Evolutionary conservation across 2,888 invertebrate species (phyloP).

Genomic region (Oligia strigilis): DNA sequence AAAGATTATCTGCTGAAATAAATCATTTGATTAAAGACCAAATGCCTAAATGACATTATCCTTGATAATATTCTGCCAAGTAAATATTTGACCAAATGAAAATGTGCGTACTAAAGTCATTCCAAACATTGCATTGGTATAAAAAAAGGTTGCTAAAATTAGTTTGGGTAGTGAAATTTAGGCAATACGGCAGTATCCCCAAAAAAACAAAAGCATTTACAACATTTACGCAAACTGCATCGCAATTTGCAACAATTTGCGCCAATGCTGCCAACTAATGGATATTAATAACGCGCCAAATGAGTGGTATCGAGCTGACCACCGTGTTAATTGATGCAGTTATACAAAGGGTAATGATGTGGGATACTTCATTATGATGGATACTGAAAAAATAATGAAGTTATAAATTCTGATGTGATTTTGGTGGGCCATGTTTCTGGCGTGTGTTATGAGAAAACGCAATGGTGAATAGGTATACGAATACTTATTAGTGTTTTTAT

Average conservation of each 20-base stretch:
- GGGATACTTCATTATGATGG: background rate
- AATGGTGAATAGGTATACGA: background rate
- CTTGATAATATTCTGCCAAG: no score
- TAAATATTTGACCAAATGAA: no score
- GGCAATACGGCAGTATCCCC: no score
- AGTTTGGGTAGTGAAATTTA: no score
- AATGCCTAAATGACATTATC: no score
- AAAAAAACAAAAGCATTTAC: constrained; percentile 18
- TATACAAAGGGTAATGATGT: constrained; percentile 15
- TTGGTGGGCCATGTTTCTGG: background rate
- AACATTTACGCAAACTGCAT: constrained; percentile 24
- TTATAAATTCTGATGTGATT: background rate
- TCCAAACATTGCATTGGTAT: no score
- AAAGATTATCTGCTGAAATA: no score
- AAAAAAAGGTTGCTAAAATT: no score
- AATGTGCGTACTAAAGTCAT: no score
- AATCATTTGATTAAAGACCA: no score
- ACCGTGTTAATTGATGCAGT: constrained; percentile 51
- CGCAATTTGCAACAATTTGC: constrained; percentile 49
- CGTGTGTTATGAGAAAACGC: background rate
- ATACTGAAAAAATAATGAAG: background rate
- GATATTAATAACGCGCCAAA: constrained; percentile 61
- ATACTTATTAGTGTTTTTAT: background rate
- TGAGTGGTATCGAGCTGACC: constrained; percentile 55
- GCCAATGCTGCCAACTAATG: constrained; percentile 34